Evolutionary conservation across 2,797 vertebrate species (phyloP).

Genomic region (Hephaestus fuliginosus): DNA sequence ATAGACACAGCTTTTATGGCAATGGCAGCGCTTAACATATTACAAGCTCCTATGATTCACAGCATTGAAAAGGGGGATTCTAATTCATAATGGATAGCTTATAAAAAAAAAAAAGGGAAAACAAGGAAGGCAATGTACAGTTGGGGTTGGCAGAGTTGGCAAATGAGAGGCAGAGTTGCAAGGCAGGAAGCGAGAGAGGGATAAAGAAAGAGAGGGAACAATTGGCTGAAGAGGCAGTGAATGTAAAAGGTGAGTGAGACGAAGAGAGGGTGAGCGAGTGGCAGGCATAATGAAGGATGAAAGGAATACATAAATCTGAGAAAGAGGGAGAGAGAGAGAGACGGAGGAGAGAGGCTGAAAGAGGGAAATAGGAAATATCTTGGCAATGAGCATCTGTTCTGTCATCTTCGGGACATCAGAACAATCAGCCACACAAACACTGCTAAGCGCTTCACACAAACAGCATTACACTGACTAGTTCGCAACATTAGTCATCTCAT

Average conservation of each 20-base stretch:
- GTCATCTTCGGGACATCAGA: conserved; percentile 60
- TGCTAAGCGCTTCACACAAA: conserved; percentile 49
- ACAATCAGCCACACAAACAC: conserved; percentile 64
- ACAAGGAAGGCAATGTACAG: conserved; percentile 17
- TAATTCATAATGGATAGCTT: conserved; percentile 62
- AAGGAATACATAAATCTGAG: conserved; percentile 46
- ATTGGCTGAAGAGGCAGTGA: conserved; percentile 34
- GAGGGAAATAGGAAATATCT: conserved; percentile 39
- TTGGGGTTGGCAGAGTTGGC: neutral
- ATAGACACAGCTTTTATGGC: conserved; percentile 67
- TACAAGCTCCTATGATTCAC: conserved; percentile 69
- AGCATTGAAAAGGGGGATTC: conserved; percentile 48
- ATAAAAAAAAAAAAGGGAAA: conserved; percentile 23
- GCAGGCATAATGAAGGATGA: conserved; percentile 44
- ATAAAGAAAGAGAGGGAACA: conserved; percentile 26
- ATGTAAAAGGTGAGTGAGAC: conserved; percentile 40
- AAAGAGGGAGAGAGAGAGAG: conserved; percentile 15
- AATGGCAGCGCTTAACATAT: conserved; percentile 68
- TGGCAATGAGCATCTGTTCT: conserved; percentile 62
- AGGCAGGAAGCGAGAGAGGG: conserved; percentile 6
- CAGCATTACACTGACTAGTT: conserved; percentile 39
- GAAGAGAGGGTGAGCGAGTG: conserved; percentile 25
- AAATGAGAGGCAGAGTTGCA: conserved; percentile 16
- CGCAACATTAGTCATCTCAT: conserved; percentile 44
- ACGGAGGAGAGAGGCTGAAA: conserved; percentile 8